Conservation (phyloP, 1,140 invertebrate genomes). For the Paraescarpia echinospica region DNA sequence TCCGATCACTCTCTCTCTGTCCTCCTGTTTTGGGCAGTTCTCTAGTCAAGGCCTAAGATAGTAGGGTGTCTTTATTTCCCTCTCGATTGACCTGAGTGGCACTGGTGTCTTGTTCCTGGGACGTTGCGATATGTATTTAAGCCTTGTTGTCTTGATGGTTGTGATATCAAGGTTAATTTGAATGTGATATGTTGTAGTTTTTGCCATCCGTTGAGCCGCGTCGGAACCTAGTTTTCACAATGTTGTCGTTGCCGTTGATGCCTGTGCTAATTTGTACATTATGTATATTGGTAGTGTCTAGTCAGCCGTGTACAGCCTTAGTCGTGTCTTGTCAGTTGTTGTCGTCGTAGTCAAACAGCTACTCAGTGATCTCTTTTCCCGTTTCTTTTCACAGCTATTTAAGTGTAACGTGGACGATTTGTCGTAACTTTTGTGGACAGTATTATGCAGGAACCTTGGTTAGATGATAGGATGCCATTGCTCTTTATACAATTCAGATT, state of each 20-base stretch:
- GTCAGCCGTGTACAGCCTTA: neutral
- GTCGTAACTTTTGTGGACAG: neutral
- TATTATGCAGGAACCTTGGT: neutral
- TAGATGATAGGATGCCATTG: neutral
- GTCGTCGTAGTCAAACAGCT: neutral
- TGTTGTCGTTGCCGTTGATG: neutral
- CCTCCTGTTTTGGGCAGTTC: neutral
- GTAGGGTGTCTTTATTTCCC: neutral
- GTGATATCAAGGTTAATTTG: neutral
- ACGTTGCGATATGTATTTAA: neutral
- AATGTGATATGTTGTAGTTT: neutral
- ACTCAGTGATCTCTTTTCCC: neutral
- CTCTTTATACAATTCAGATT: neutral
- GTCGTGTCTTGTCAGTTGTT: neutral
- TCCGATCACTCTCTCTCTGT: neutral
- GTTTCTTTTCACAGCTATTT: neutral
- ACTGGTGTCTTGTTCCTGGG: neutral
- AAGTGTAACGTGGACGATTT: neutral
- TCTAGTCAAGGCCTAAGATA: neutral
- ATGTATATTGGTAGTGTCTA: slow-evolving; percentile 6
- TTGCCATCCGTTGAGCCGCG: neutral
- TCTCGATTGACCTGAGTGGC: neutral
- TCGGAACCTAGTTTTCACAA: neutral
- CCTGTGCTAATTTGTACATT: slow-evolving; percentile 1
- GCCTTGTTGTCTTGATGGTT: neutral